These are phyloP conservation scores for Tupiocoris notatus DNA, from an alignment of 2,888 invertebrate species.

Conservation along the genomic window DNA sequence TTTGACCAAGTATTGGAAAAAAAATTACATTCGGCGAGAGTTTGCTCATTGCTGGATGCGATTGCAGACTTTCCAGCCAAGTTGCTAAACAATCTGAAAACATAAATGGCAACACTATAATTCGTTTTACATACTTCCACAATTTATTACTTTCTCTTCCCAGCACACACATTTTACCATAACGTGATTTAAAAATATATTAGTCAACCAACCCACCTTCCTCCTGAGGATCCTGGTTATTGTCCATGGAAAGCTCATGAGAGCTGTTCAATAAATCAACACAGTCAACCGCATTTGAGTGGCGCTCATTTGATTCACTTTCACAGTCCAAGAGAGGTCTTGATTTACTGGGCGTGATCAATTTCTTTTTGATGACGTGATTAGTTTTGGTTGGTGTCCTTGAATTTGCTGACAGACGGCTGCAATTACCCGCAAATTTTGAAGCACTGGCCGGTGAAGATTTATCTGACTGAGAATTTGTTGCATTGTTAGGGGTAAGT, in stretches of 20 bases:
- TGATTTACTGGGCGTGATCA: neutral
- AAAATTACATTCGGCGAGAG: slow-evolving; percentile 25
- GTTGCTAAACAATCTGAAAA: slow-evolving; percentile 37
- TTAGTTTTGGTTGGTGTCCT: neutral
- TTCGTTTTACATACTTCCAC: no score
- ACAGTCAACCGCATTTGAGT: neutral
- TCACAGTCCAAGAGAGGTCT: neutral
- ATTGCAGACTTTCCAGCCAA: slow-evolving; percentile 42
- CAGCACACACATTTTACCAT: no score
- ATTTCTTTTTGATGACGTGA: neutral
- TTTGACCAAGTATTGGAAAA: no score
- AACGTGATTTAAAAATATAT: no score
- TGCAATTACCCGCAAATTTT: neutral
- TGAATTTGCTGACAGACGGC: neutral
- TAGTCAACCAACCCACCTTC: neutral
- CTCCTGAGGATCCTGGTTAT: neutral
- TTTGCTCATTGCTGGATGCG: slow-evolving; percentile 41
- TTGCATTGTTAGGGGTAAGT: no score
- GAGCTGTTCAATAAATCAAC: neutral
- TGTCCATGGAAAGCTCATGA: neutral
- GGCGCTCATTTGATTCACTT: no score
- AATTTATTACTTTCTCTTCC: no score
- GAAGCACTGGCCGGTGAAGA: no score
- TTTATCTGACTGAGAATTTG: no score
- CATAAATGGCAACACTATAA: no score